Evolutionary conservation across 1,140 invertebrate species (phyloP).

Genomic region (Eupeodes corollae): DNA sequence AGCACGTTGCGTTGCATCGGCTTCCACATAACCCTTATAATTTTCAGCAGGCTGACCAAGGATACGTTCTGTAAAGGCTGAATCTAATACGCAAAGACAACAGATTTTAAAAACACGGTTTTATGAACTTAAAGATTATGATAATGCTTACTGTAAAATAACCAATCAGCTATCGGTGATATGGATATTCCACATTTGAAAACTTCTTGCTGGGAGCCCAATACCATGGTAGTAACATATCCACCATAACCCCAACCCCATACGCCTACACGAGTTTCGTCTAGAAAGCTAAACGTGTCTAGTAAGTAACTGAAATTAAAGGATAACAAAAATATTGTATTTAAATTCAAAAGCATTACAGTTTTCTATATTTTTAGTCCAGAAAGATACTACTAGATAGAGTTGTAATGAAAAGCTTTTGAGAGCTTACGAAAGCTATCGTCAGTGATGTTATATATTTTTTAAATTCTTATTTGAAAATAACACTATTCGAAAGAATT

Average conservation of each 20-base stretch:
- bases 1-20: constrained; percentile 76
- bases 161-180: constrained; percentile 89
- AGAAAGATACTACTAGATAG: too few species aligned
- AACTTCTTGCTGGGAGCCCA: constrained; percentile 71
- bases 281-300: constrained; percentile 71
- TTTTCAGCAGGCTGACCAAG: constrained; percentile 80
- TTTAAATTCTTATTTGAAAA: too few species aligned
- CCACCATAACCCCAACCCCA: constrained; percentile 98
- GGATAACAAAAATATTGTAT: too few species aligned
- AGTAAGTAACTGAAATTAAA: constrained; percentile 59
- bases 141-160: constrained; percentile 75
- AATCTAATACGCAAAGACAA: constrained; percentile 56
- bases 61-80: constrained; percentile 87
- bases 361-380: too few species aligned
- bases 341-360: background rate
- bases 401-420: too few species aligned
- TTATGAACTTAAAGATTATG: too few species aligned
- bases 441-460: too few species aligned
- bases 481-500: too few species aligned
- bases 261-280: constrained; percentile 74
- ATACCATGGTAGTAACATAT: constrained; percentile 81
- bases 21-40: constrained; percentile 83
- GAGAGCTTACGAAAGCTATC: too few species aligned
- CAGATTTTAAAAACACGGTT: too few species aligned
- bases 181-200: constrained; percentile 88